Conservation (phyloP, 2,113 vertebrate species). For the Trichomycterus rosablanca region DNA sequence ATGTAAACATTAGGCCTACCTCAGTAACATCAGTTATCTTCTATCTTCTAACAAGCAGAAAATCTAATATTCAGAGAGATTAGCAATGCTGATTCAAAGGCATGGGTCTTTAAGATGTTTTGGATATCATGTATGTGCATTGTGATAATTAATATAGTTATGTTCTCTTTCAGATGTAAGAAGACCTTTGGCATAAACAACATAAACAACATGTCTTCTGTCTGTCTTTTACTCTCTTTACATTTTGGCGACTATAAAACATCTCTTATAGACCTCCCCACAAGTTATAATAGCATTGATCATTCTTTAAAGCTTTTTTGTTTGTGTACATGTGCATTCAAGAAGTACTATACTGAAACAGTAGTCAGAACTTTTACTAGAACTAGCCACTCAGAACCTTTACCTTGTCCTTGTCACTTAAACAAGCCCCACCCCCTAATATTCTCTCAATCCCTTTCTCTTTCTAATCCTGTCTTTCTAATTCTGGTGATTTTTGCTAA, state of each 20-base stretch:
- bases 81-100: background rate
- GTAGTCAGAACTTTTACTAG: slow-evolving; percentile 36
- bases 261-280: no score
- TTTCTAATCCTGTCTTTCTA: slow-evolving; percentile 54
- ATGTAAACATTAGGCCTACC: no score
- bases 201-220: slow-evolving; percentile 1
- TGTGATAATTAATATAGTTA: slow-evolving; percentile 14
- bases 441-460: slow-evolving; percentile 44
- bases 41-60: no score
- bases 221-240: background rate
- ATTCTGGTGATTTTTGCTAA: slow-evolving; percentile 70
- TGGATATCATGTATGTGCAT: slow-evolving; percentile 7
- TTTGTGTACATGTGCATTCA: no score
- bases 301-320: no score
- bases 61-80: background rate
- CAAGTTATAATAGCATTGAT: no score
- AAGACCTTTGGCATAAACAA: background rate
- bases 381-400: slow-evolving; percentile 57
- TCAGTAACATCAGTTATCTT: no score
- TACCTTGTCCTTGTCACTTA: slow-evolving; percentile 59
- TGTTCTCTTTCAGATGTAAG: slow-evolving; percentile 51
- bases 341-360: no score
- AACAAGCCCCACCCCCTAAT: slow-evolving; percentile 47
- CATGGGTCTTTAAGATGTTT: slow-evolving; percentile 24
- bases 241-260: background rate